phyloP scores from a whole-genome alignment of 2,113 vertebrate genomes.

The Myotis lucifugus region DNA sequence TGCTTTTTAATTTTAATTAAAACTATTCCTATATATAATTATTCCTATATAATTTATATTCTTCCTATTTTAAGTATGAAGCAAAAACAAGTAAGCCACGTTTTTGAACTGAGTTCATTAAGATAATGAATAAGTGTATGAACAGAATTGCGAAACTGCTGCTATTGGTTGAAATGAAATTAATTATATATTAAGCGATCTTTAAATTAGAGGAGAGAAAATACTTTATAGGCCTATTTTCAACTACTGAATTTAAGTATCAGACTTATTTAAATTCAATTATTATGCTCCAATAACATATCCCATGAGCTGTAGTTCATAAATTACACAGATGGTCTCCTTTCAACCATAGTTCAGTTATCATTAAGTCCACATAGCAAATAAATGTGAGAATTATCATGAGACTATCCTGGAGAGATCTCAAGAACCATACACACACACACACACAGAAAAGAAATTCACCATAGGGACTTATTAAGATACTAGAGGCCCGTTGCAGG shows the following conservation, averaged over 20 bases:
- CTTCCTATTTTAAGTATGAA: conserved; percentile 27
- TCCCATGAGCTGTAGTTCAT: not conserved
- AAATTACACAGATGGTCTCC: not conserved
- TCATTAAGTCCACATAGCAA: not conserved
- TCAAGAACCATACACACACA: not conserved
- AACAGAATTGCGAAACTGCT: not conserved
- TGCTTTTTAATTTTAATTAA: not conserved
- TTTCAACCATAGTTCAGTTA: not conserved
- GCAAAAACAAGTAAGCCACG: not conserved
- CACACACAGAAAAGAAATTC: not conserved
- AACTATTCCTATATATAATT: not conserved
- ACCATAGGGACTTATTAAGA: not conserved
- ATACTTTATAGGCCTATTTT: not conserved
- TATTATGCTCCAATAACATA: not conserved
- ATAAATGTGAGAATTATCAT: conserved; percentile 18
- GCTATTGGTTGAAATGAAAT: not conserved
- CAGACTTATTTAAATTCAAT: not conserved
- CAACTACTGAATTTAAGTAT: conserved; percentile 27
- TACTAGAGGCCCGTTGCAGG: not conserved
- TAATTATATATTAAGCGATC: not conserved
- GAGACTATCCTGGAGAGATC: not conserved
- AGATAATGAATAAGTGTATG: not conserved
- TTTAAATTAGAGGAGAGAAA: conserved; percentile 40
- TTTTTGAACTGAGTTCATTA: not conserved
- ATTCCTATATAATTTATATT: not conserved